Conservation (phyloP, 92 coral and sea anemone species). For the Parazoanthus darwini region DNA sequence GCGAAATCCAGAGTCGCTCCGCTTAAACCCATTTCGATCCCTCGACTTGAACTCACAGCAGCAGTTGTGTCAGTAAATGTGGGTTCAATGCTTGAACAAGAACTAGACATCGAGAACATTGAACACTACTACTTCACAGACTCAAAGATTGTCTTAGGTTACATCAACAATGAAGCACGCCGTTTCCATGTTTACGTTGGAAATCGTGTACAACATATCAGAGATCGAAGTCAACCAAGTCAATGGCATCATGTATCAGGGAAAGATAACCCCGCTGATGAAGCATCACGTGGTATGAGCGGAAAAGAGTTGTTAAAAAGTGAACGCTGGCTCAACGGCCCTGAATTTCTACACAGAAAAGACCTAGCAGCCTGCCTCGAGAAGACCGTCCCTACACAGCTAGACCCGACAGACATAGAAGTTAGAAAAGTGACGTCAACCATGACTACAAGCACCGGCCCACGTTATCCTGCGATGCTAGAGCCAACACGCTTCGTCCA, state of each 20-base stretch:
- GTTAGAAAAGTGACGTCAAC: slow-evolving; percentile 15
- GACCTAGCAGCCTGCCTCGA: too few relatives aligned
- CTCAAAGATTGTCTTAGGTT: too few relatives aligned
- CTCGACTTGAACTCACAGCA: slow-evolving; percentile 57
- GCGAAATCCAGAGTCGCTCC: slow-evolving; percentile 59
- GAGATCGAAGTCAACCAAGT: not conserved
- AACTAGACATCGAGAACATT: not conserved
- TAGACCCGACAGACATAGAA: slow-evolving; percentile 9
- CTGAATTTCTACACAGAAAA: too few relatives aligned
- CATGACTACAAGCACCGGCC: slow-evolving; percentile 12
- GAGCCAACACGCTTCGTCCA: slow-evolving; percentile 36
- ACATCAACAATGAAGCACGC: too few relatives aligned
- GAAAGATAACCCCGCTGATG: too few relatives aligned
- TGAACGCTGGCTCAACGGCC: too few relatives aligned
- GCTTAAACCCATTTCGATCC: slow-evolving; percentile 49
- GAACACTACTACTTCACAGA: too few relatives aligned
- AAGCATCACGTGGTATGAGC: too few relatives aligned
- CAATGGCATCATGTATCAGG: not conserved
- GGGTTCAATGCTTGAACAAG: slow-evolving; percentile 36
- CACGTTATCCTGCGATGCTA: slow-evolving; percentile 20
- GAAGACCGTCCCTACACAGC: not conserved
- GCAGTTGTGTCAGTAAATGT: slow-evolving; percentile 52
- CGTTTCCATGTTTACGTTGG: too few relatives aligned
- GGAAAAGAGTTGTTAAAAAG: too few relatives aligned
- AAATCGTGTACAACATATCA: too few relatives aligned